phyloP scores from a whole-genome alignment of 2,797 vertebrate species.

The Myotis myotis region DNA sequence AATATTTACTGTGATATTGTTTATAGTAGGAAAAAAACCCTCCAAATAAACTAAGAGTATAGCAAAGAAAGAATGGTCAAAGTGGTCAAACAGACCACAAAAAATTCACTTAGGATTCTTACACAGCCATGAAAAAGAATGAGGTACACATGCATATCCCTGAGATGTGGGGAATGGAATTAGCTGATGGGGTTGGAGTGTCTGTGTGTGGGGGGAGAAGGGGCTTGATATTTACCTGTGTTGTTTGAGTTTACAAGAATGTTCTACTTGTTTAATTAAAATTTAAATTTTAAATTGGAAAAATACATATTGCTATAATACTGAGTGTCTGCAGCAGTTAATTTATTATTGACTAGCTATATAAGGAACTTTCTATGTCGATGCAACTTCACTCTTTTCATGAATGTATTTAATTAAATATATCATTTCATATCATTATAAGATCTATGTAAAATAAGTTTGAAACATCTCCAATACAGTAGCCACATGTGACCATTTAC shows the following conservation, averaged over 20 bases:
- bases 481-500: neutral
- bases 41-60: neutral
- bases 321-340: neutral
- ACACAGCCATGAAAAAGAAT: neutral
- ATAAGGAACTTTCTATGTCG: slow-evolving; percentile 14
- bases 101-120: neutral
- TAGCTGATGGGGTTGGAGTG: neutral
- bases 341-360: neutral
- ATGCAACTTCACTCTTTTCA: neutral
- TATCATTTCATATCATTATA: neutral
- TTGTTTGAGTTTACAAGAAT: neutral
- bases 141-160: neutral
- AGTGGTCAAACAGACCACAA: neutral
- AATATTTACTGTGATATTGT: neutral
- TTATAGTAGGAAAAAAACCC: neutral
- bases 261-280: slow-evolving; percentile 27
- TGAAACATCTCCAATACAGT: neutral
- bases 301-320: neutral
- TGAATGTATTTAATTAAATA: slow-evolving; percentile 1
- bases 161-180: neutral
- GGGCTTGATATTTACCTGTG: neutral
- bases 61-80: neutral
- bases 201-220: neutral
- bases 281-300: slow-evolving; percentile 42
- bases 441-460: neutral